A percentile compares a stretch with the other conserved stretches of the same genome.
These are phyloP conservation scores for Gephyroberyx darwinii DNA, from an alignment of 2,797 vertebrate genomes.

Conservation along the genomic window DNA sequence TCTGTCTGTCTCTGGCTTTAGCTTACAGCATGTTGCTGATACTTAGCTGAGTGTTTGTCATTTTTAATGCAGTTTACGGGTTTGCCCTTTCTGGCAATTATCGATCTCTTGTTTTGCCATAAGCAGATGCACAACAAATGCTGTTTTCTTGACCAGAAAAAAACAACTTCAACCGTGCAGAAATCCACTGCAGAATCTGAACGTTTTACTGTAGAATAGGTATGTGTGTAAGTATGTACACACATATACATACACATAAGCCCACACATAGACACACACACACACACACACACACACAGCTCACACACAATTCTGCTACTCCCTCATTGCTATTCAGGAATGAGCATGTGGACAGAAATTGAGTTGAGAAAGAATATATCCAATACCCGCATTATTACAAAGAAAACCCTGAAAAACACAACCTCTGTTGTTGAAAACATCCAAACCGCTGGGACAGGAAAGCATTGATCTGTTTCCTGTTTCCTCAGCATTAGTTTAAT, in stretches of 20 bases:
- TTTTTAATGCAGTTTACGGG: too few species aligned
- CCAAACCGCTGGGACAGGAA: background rate
- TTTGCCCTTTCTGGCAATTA: too few species aligned
- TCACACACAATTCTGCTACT: background rate
- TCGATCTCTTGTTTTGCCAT: too few species aligned
- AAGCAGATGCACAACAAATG: too few species aligned
- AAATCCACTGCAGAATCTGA: too few species aligned
- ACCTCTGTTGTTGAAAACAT: conserved; percentile 4
- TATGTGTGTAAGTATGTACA: background rate
- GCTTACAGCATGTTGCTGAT: too few species aligned
- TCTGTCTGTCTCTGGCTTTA: too few species aligned
- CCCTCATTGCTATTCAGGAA: background rate
- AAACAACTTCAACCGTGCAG: too few species aligned
- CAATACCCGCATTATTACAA: background rate
- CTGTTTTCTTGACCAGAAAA: too few species aligned
- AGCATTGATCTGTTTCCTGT: conserved; percentile 28
- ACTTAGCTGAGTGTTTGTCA: too few species aligned
- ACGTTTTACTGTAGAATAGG: too few species aligned
- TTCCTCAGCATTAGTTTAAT: conserved; percentile 34
- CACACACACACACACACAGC: conserved; percentile 14
- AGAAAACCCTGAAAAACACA: background rate
- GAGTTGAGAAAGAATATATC: background rate
- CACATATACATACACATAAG: conserved; percentile 4
- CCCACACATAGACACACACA: conserved; percentile 3
- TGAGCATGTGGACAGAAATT: background rate